Evolutionary conservation across 2,888 invertebrate genomes (phyloP).

Genomic region (Mimachlamys varia): DNA sequence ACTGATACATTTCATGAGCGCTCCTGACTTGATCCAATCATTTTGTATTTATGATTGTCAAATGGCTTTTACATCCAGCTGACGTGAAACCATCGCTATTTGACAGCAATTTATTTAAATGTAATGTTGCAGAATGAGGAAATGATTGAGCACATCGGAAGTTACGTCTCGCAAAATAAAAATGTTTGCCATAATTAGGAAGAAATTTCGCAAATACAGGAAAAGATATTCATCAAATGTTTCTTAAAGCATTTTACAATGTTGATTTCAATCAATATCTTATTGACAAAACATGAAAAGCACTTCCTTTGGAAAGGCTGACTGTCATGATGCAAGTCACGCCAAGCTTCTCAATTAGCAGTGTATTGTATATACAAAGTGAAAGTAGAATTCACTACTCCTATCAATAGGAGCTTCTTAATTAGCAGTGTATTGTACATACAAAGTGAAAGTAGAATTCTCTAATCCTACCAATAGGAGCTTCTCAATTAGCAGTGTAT

Average conservation of each 20-base stretch:
- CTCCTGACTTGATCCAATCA: not conserved
- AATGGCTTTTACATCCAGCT: not conserved
- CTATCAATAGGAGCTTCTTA: too few relatives aligned
- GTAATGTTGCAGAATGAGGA: not conserved
- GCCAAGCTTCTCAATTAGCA: not conserved
- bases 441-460: slow-evolving; percentile 12
- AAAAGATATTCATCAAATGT: slow-evolving; percentile 1
- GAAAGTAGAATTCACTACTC: not conserved
- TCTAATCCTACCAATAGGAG: not conserved
- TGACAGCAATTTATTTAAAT: not conserved
- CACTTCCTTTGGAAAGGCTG: not conserved
- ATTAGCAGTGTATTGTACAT: not conserved
- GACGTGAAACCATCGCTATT: not conserved
- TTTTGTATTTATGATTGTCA: slow-evolving; percentile 5
- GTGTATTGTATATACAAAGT: not conserved
- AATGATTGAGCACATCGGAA: not conserved
- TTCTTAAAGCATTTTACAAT: not conserved
- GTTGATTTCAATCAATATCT: not conserved
- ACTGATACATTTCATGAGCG: not conserved
- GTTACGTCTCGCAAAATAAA: not conserved
- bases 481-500: not conserved
- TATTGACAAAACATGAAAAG: not conserved
- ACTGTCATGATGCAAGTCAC: too few relatives aligned
- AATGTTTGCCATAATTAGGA: not conserved
- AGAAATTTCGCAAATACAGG: slow-evolving; percentile 3